A percentile compares a stretch with the other conserved stretches of the same genome.
Evolutionary conservation across 2,113 vertebrate species (phyloP).

Genomic region (Puntigrus tetrazona): DNA sequence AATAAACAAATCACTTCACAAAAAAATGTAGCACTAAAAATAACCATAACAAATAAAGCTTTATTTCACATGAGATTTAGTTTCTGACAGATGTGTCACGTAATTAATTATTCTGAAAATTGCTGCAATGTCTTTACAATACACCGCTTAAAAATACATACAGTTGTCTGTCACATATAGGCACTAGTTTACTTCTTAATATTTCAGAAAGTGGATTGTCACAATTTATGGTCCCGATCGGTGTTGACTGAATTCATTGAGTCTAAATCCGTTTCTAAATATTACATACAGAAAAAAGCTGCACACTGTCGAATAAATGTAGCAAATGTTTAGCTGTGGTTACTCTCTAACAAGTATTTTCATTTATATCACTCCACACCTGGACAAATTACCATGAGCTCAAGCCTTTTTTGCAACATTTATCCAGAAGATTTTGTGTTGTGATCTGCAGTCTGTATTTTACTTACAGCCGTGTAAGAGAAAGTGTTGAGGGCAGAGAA

Average conservation of each 20-base stretch:
- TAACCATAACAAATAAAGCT: conserved; percentile 32
- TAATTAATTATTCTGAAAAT: neutral
- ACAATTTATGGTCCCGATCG: neutral
- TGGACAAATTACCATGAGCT: neutral
- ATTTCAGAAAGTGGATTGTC: neutral
- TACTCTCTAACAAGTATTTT: neutral
- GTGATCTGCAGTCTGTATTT: neutral
- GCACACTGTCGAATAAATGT: neutral
- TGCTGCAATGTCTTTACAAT: neutral
- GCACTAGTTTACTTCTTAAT: neutral
- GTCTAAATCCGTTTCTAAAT: neutral
- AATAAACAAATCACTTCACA: conserved; percentile 16
- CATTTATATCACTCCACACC: neutral
- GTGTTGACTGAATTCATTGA: neutral
- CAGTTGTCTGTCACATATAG: neutral
- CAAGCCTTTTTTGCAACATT: neutral
- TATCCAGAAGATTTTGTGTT: neutral
- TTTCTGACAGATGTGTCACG: neutral
- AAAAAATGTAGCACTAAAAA: conserved; percentile 12
- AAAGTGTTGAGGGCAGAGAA: neutral
- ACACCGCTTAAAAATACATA: neutral
- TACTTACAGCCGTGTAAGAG: neutral
- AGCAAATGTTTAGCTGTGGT: neutral
- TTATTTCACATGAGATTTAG: neutral
- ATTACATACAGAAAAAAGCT: neutral